Evolutionary conservation across 2,888 invertebrate species (phyloP).

Genomic region (Apamea anceps): DNA sequence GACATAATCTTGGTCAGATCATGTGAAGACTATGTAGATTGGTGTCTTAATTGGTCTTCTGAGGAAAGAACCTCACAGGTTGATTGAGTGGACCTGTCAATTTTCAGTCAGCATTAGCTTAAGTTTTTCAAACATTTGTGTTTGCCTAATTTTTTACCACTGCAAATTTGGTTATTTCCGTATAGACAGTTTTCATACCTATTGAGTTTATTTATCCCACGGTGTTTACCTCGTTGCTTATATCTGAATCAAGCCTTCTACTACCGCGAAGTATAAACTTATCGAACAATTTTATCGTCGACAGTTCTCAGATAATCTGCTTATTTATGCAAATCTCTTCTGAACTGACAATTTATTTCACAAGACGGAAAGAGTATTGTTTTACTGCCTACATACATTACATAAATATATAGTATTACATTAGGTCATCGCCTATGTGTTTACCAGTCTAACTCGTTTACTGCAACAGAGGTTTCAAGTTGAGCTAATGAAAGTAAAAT

Average conservation of each 20-base stretch:
- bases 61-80: not conserved
- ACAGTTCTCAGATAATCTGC: conserved; percentile 16
- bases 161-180: not conserved
- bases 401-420: conserved; percentile 35
- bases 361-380: conserved; percentile 36
- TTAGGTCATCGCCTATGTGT: conserved; percentile 35
- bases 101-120: not conserved
- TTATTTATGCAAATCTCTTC: conserved; percentile 31
- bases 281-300: not conserved
- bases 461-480: conserved; percentile 10
- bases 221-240: not conserved
- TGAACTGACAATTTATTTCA: conserved; percentile 33
- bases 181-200: not conserved
- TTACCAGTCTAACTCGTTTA: conserved; percentile 48
- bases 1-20: not conserved
- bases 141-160: not conserved
- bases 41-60: not conserved
- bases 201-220: not conserved
- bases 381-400: conserved; percentile 23
- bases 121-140: not conserved
- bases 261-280: not conserved
- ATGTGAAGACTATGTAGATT: not conserved
- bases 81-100: not conserved
- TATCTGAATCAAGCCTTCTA: not conserved
- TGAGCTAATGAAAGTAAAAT: conserved; percentile 40